These are phyloP conservation scores for Drosophila ercepeae DNA, from an alignment of 1,140 invertebrate genomes.

Conservation along the genomic window DNA sequence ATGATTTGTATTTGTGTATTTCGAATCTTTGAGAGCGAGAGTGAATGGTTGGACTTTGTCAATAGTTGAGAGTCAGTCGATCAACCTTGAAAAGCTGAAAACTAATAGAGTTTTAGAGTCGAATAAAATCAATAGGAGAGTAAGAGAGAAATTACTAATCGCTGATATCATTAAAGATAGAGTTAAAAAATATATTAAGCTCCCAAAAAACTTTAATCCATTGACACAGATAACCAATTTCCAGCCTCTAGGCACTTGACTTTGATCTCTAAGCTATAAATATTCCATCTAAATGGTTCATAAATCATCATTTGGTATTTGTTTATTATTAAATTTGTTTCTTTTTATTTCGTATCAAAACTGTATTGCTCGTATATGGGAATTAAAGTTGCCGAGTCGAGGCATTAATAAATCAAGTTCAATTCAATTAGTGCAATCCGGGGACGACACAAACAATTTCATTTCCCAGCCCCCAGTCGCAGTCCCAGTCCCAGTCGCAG, in stretches of 20 bases:
- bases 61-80: slow-evolving; percentile 18
- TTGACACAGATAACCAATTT: slow-evolving; percentile 6
- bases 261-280: slow-evolving; percentile 47
- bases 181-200: not conserved
- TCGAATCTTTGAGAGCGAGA: slow-evolving; percentile 59
- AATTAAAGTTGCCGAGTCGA: slow-evolving; percentile 57
- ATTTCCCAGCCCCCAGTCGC: slow-evolving; percentile 11
- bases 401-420: slow-evolving; percentile 77
- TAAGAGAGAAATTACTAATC: not conserved
- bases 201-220: slow-evolving; percentile 1
- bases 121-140: not conserved
- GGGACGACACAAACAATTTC: slow-evolving; percentile 57
- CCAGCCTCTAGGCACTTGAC: slow-evolving; percentile 15
- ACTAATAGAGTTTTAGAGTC: not conserved
- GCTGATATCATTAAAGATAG: not conserved
- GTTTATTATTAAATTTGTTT: slow-evolving; percentile 35
- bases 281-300: slow-evolving; percentile 51
- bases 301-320: slow-evolving; percentile 45
- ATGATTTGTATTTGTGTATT: not conserved
- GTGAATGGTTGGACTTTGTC: slow-evolving; percentile 49
- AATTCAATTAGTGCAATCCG: slow-evolving; percentile 74
- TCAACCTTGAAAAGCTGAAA: slow-evolving; percentile 45
- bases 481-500: slow-evolving; percentile 11
- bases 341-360: slow-evolving; percentile 7
- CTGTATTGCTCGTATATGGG: slow-evolving; percentile 7